Conservation (phyloP, 2,113 vertebrate genomes). For the Ammodytes marinus region DNA sequence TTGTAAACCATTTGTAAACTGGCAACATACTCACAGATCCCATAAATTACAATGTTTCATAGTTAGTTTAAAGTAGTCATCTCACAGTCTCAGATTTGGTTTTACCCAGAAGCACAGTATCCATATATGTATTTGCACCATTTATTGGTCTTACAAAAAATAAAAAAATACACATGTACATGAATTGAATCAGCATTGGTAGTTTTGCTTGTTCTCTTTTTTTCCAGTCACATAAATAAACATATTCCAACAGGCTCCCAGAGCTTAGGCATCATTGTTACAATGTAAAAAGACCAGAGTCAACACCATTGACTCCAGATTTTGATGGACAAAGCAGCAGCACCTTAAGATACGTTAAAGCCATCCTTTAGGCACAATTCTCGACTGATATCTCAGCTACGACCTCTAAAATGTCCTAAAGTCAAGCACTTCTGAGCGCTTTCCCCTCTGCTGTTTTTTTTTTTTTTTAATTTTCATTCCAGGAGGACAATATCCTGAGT, state of each 20-base stretch:
- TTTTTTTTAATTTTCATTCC: slow-evolving; percentile 11
- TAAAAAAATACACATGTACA: slow-evolving; percentile 52
- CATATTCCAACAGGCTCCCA: slow-evolving; percentile 38
- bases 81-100: not conserved
- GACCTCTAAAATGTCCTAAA: slow-evolving; percentile 49
- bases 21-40: not conserved
- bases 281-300: slow-evolving; percentile 42
- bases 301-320: slow-evolving; percentile 27
- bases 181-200: slow-evolving; percentile 51
- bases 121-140: slow-evolving; percentile 36
- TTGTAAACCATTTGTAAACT: not conserved
- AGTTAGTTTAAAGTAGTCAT: not conserved
- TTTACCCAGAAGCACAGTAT: not conserved
- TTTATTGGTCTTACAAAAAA: slow-evolving; percentile 80
- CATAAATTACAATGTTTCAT: not conserved
- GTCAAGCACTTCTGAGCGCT: not conserved
- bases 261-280: slow-evolving; percentile 53
- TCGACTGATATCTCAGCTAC: slow-evolving; percentile 20
- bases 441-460: not conserved
- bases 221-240: slow-evolving; percentile 66
- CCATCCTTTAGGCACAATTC: slow-evolving; percentile 10
- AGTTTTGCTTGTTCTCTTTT: slow-evolving; percentile 25
- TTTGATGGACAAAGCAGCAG: slow-evolving; percentile 38
- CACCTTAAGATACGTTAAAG: slow-evolving; percentile 13
- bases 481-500: slow-evolving; percentile 47